A percentile compares a stretch with the other conserved stretches of the same genome.
Evolutionary conservation across 2,797 vertebrate genomes (phyloP).

Genomic region (Vireo griseus): DNA sequence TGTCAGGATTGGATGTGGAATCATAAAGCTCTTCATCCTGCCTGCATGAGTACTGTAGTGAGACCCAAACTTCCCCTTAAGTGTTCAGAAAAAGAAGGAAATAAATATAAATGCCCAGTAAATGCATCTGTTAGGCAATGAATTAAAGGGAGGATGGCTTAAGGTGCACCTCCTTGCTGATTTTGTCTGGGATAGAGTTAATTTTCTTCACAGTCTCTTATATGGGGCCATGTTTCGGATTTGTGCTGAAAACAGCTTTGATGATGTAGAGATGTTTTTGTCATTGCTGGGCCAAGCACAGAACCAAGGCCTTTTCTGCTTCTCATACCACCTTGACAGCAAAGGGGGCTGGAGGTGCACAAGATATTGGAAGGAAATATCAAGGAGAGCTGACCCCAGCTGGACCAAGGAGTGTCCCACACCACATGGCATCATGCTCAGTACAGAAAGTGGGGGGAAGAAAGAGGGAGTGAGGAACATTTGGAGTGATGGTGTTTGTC

Average conservation of each 20-base stretch:
- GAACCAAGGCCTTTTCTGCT: background rate
- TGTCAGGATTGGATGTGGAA: background rate
- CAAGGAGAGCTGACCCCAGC: background rate
- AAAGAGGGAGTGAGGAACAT: background rate
- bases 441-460: accelerated
- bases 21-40: background rate
- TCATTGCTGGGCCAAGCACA: background rate
- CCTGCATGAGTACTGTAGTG: background rate
- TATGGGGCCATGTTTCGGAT: background rate
- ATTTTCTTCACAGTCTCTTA: background rate
- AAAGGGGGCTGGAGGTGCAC: background rate
- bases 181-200: background rate
- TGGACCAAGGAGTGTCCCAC: background rate
- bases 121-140: background rate
- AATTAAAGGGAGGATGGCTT: background rate
- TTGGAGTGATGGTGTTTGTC: background rate
- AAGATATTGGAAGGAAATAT: background rate
- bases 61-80: background rate
- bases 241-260: background rate
- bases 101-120: background rate
- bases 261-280: background rate
- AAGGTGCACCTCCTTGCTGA: background rate
- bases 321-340: background rate
- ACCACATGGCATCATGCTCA: background rate
- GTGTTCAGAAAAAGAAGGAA: background rate